Percentiles rank a stretch among this genome's conserved stretches.
These are phyloP conservation scores for Pao palembangensis DNA, from an alignment of 2,113 vertebrate species.

Conservation along the genomic window DNA sequence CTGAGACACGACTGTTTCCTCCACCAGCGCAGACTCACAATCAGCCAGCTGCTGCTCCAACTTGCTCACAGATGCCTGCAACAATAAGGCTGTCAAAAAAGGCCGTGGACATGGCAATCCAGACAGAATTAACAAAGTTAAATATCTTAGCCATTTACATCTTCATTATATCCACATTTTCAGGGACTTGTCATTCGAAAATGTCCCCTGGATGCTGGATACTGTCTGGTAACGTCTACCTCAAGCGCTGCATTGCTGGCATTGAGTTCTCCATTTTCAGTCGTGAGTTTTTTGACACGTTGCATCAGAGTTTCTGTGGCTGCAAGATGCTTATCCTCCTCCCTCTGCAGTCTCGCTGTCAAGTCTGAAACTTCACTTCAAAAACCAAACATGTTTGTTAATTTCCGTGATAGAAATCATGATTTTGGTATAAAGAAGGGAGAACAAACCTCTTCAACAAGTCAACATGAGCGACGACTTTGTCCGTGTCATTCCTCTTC, in stretches of 20 bases:
- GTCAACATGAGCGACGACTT: constrained; percentile 71
- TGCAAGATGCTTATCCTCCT: constrained; percentile 60
- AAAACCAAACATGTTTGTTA: not conserved
- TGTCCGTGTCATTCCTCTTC: constrained; percentile 71
- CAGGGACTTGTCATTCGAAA: too few relatives aligned
- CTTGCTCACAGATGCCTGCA: constrained; percentile 70
- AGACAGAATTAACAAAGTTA: not conserved
- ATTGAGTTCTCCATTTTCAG: constrained; percentile 73
- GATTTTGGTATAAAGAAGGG: not conserved
- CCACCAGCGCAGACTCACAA: constrained; percentile 70
- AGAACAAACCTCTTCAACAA: constrained; percentile 77
- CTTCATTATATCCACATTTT: too few relatives aligned
- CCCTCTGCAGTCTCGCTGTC: constrained; percentile 70
- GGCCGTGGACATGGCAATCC: not conserved
- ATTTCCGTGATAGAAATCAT: not conserved
- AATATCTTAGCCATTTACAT: not conserved
- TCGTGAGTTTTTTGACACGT: constrained; percentile 69
- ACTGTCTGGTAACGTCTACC: constrained; percentile 61
- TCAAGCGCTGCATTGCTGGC: constrained; percentile 79
- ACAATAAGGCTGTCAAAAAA: constrained; percentile 1
- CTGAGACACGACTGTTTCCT: constrained; percentile 71
- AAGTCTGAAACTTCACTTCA: constrained; percentile 76
- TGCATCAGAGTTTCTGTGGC: constrained; percentile 69
- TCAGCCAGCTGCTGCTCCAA: constrained; percentile 69
- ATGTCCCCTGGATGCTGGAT: not conserved